phyloP scores from a whole-genome alignment of 2,797 vertebrate species.

The Pseudotriccus pelzelni region DNA sequence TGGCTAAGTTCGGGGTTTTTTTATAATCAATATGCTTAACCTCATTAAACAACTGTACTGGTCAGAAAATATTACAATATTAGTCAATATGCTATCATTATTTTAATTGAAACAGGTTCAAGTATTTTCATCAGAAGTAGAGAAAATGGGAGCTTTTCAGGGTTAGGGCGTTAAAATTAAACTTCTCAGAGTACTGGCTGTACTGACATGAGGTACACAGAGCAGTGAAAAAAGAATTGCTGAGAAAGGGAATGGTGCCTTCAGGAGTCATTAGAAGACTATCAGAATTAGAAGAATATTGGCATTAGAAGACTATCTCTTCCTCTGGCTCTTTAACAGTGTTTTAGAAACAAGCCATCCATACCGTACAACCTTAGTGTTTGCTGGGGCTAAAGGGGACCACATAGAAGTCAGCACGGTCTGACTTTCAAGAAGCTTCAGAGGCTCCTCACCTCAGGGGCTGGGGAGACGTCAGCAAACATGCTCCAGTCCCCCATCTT shows the following conservation, averaged over 20 bases:
- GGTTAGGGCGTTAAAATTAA: background rate
- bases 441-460: background rate
- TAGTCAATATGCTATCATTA: background rate
- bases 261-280: background rate
- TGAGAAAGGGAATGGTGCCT: background rate
- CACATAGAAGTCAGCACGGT: background rate
- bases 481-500: fast-evolving
- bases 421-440: background rate
- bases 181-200: background rate
- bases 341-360: background rate
- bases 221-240: background rate
- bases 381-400: background rate
- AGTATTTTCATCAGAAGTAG: background rate
- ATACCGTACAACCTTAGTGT: background rate
- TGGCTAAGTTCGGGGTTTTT: background rate
- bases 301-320: background rate
- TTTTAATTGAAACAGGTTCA: background rate
- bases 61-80: background rate
- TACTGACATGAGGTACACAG: background rate
- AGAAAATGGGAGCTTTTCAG: background rate
- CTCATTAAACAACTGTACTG: background rate
- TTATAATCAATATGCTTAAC: background rate
- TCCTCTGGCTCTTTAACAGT: background rate
- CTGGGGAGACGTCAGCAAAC: background rate
- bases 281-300: background rate